phyloP scores from a whole-genome alignment of 2,113 vertebrate species.

The Corythornis cristatus region DNA sequence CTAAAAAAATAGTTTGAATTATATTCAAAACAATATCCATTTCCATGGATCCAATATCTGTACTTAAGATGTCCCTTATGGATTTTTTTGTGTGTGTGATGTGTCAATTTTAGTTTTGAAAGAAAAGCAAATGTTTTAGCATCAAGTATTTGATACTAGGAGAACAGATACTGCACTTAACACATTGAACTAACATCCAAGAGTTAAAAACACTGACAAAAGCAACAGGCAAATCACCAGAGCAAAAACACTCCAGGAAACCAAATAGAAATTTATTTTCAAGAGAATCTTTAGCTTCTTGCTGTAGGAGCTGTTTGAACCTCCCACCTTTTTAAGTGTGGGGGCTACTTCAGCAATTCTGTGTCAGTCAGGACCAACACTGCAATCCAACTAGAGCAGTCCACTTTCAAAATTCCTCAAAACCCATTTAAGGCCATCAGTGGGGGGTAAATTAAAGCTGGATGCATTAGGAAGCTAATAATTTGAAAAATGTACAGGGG shows the following conservation, averaged over 20 bases:
- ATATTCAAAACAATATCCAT: neutral
- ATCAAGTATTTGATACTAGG: neutral
- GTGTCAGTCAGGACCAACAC: constrained; percentile 39
- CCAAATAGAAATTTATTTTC: constrained; percentile 35
- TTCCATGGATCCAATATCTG: neutral
- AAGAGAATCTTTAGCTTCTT: constrained; percentile 38
- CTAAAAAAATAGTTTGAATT: neutral
- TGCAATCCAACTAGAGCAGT: constrained; percentile 36
- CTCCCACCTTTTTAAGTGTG: constrained; percentile 33
- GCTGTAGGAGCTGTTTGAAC: constrained; percentile 8
- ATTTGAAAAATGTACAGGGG: constrained; percentile 78
- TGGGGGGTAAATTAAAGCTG: constrained; percentile 80
- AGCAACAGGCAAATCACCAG: constrained; percentile 42
- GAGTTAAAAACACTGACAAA: neutral
- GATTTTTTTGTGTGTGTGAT: neutral
- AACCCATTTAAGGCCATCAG: constrained; percentile 71
- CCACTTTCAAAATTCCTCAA: constrained; percentile 74
- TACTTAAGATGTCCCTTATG: neutral
- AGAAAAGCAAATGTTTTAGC: neutral
- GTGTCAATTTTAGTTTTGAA: neutral
- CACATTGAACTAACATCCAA: neutral
- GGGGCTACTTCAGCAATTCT: constrained; percentile 53
- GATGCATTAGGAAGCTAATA: constrained; percentile 77
- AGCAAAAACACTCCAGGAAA: constrained; percentile 48
- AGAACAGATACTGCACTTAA: neutral